Base-by-base conservation (phyloP, 1,140 invertebrate species). In the Liolophura sinensis region DNA sequence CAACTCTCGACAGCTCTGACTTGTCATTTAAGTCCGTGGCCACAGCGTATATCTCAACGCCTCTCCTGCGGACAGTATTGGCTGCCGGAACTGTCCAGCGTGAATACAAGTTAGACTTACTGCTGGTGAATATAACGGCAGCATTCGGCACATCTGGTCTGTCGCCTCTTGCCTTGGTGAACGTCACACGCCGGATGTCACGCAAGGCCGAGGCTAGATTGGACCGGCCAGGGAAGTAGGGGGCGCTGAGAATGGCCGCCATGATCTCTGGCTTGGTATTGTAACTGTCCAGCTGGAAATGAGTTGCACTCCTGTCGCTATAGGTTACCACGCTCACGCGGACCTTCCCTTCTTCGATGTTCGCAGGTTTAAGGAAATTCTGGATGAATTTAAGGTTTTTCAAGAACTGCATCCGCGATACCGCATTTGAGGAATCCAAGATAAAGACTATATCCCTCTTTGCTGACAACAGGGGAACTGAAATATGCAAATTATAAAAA, bases 81-180 rank as follows among this genome's bases (percentile, higher is more conserved):
- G 46, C 18, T 27, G 47, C 25, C 47, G 25, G 31, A 6, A 40
- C 9, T 40, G 31, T 40, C 31, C 31, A 40, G 31, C 31, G 31
- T 3, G 31, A 40, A 40, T 40, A 40, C 31, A 40, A 9, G 9
- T 40, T 40, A 3, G 31, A 40, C 31, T 40, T 40, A 40, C 31
- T 40, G 9, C 31, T 40, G 31, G 81, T 83, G 16, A 83, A 71
- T 5, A 83, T 65, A 47, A 83, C 64, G 25, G 78, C 71, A 15
- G 71, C 73, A 60, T 83, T 78, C n/a, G 80, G 76, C 16, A 74
- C 80, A 57, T 73, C 70, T 12, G 64, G 65, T 62, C 81, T 65
- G 55, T 78, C 78, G 15, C 79, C 81, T 24, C 60, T 62, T 3
- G 55, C 66, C n/a, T 55, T 50, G 3, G 66, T 64, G 22, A 79